Evolutionary conservation across 2,797 vertebrate species (phyloP).

Genomic region (Lacerta agilis): DNA sequence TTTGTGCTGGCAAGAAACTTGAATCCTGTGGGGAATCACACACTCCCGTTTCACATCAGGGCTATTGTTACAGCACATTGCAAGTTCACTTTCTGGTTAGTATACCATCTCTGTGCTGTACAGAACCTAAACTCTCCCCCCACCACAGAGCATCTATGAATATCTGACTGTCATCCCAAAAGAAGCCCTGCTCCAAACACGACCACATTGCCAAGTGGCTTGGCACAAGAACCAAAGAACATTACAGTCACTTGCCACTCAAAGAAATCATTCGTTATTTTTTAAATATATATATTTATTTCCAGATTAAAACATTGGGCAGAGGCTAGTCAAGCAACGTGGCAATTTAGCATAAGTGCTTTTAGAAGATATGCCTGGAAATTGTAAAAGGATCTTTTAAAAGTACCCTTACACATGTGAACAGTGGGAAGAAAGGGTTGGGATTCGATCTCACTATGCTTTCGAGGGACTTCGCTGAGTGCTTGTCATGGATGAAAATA

Average conservation of each 20-base stretch:
- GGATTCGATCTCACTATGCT: conserved; percentile 20
- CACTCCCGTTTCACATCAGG: neutral
- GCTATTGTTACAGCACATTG: neutral
- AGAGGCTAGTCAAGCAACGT: neutral
- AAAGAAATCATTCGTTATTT: neutral
- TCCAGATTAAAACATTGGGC: neutral
- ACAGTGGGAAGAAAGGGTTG: conserved; percentile 26
- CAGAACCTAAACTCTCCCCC: neutral
- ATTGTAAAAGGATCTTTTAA: neutral
- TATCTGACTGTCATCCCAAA: neutral
- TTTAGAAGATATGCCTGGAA: conserved; percentile 5
- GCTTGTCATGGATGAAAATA: neutral
- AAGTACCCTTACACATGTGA: conserved; percentile 38
- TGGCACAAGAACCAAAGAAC: neutral
- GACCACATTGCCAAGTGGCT: neutral
- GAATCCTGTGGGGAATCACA: neutral
- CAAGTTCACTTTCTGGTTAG: neutral
- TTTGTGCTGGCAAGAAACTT: neutral
- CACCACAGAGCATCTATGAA: neutral
- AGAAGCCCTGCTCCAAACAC: neutral
- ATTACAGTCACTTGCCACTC: neutral
- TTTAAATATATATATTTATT: neutral
- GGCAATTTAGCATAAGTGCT: neutral
- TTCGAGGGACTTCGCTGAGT: neutral
- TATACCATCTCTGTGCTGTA: neutral